Evolutionary conservation across 2,113 vertebrate genomes (phyloP).

Genomic region (Ancistrus triradiatus): DNA sequence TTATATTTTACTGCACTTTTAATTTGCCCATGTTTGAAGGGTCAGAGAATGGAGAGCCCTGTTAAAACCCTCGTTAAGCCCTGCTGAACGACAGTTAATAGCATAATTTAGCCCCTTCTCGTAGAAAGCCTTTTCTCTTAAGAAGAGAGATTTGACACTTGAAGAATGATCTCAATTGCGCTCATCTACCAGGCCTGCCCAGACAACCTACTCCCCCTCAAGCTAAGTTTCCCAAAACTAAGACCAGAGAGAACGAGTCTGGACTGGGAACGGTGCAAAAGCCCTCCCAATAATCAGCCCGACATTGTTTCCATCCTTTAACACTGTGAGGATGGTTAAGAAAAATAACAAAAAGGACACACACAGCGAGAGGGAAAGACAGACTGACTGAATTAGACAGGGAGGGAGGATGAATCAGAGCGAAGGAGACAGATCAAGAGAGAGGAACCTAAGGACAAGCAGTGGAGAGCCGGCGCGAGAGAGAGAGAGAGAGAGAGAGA

Average conservation of each 20-base stretch:
- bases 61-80: too few species aligned
- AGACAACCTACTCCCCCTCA: constrained; percentile 33
- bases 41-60: too few species aligned
- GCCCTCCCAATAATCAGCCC: background rate
- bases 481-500: too few species aligned
- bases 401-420: background rate
- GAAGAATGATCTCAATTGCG: constrained; percentile 8
- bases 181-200: constrained; percentile 24
- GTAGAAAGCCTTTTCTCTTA: too few species aligned
- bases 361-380: background rate
- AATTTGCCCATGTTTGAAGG: too few species aligned
- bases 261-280: background rate
- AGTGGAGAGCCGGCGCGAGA: too few species aligned
- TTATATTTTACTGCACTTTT: too few species aligned
- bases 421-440: background rate
- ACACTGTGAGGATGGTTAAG: constrained; percentile 1
- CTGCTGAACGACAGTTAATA: too few species aligned
- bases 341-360: background rate
- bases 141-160: background rate
- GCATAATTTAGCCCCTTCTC: too few species aligned
- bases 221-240: constrained; percentile 7
- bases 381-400: background rate
- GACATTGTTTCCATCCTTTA: constrained; percentile 21
- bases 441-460: too few species aligned
- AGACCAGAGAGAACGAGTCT: background rate